Percentiles rank a stretch among this genome's conserved stretches.
phyloP scores from a whole-genome alignment of 2,113 vertebrate genomes.

The Promerops cafer region DNA sequence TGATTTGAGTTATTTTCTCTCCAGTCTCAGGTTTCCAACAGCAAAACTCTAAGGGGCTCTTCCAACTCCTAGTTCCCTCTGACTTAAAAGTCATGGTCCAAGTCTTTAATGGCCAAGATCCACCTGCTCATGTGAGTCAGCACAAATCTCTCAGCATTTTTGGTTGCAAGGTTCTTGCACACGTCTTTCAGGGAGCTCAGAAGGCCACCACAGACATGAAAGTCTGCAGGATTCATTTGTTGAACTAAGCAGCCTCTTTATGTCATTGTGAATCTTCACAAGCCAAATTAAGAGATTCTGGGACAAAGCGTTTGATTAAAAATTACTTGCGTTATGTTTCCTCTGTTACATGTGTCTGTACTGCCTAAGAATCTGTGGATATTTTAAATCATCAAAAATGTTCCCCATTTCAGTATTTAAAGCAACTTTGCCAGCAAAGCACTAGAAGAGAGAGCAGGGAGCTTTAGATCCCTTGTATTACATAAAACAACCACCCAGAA shows the following conservation, averaged over 20 bases:
- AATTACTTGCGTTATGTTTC: neutral
- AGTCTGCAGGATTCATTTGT: conserved; percentile 10
- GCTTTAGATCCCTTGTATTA: conserved; percentile 3
- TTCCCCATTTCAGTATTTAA: neutral
- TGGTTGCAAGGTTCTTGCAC: neutral
- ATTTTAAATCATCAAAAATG: neutral
- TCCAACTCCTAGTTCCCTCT: neutral
- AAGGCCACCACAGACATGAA: neutral
- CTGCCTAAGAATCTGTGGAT: neutral
- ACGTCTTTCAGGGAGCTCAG: neutral
- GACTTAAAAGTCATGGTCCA: neutral
- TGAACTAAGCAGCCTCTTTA: conserved; percentile 42
- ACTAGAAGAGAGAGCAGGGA: neutral
- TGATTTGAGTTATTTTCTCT: neutral
- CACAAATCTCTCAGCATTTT: neutral
- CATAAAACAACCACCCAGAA: conserved; percentile 6
- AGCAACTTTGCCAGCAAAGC: neutral
- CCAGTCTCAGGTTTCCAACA: neutral
- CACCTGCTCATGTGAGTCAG: conserved; percentile 6
- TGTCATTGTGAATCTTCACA: conserved; percentile 5
- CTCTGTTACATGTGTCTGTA: neutral
- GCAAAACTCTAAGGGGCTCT: neutral
- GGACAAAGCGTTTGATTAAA: neutral
- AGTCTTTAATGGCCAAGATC: neutral
- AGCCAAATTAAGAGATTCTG: conserved; percentile 31